Evolutionary conservation across 2,113 vertebrate species (phyloP), one percentile per base, ranked within the genome.

Genomic region (Pollimyrus isidori): DNA sequence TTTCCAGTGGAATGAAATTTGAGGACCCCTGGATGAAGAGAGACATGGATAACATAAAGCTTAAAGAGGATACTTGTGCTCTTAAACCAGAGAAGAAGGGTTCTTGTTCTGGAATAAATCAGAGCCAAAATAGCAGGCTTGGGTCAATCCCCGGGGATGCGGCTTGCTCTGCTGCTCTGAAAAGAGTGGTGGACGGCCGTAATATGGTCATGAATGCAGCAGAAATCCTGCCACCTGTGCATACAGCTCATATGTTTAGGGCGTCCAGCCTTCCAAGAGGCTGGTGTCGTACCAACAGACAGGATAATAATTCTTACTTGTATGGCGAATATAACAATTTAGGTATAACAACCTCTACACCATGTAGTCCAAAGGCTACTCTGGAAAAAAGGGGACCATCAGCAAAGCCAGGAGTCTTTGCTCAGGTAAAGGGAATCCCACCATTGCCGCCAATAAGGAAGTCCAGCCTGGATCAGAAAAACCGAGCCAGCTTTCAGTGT

Each of bases 381-480:
- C 93, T 97, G 46, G 97, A 98, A 90, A 97, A 94, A 91, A 97
- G 95, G 93, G 53, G 30, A 65, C 23, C 80, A 46, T 91, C 97
- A 76, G 95, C 95, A 4, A 97, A 96, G 92, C 95, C 96, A 17
- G 94, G 95, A 26, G 94, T 97, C 90, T 96, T 97, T 83, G 94
- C 97, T 89, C 96, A 5, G 97, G 96, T 7, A 95, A 90, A 10
- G 95, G 94, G 0, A 97, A 98, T 73, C 98, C 98, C 2, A 96
- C 97, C 0, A 0, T 91, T 98, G 53, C 98, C 98, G 2, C 98
- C 98, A 0, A 94, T 98, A 89, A 96, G 98, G 42, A 99, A 98
- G 92, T 99, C 98, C 0, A 99, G 98, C 94, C 95, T 99, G 89
- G 98, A 99, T 90, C 98, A 97, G 90, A 98, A 95, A 94, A 99